These are phyloP conservation scores for Acanthoscelides obtectus DNA, from an alignment of 2,888 invertebrate species.

Conservation along the genomic window DNA sequence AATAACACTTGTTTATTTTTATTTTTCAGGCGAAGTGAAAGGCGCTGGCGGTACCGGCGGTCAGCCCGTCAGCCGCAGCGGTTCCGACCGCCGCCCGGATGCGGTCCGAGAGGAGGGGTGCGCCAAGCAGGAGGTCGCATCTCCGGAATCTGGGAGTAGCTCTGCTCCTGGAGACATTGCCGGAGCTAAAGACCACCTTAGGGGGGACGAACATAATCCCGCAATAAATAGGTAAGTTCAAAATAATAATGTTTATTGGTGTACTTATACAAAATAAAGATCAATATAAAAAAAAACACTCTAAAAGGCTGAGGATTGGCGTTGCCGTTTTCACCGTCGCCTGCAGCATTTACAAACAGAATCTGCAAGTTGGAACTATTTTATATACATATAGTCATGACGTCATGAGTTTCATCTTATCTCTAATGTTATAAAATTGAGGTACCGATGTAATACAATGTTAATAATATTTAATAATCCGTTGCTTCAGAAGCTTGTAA, in stretches of 20 bases:
- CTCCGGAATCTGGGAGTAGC: slow-evolving; percentile 23
- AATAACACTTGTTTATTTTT: neutral
- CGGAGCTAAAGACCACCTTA: neutral
- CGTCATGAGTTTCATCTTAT: no score
- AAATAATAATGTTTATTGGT: neutral
- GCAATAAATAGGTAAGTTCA: slow-evolving; percentile 12
- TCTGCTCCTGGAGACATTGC: slow-evolving; percentile 12
- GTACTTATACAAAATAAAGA: neutral
- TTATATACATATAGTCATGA: no score
- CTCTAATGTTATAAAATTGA: no score
- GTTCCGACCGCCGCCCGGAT: slow-evolving; percentile 46
- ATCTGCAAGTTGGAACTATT: no score
- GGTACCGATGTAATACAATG: no score
- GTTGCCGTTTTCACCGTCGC: no score
- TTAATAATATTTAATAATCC: no score
- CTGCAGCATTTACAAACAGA: no score
- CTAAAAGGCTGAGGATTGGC: no score
- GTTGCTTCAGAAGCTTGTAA: no score
- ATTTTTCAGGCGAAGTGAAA: slow-evolving; percentile 29
- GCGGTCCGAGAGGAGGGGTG: slow-evolving; percentile 40
- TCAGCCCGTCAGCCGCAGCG: slow-evolving; percentile 45
- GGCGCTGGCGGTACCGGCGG: slow-evolving; percentile 41
- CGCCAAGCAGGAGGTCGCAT: slow-evolving; percentile 30
- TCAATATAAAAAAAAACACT: no score
- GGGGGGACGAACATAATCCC: slow-evolving; percentile 21